Base-by-base conservation (phyloP, 2,888 invertebrate genomes). In the Acanthosepion lycidas region DNA sequence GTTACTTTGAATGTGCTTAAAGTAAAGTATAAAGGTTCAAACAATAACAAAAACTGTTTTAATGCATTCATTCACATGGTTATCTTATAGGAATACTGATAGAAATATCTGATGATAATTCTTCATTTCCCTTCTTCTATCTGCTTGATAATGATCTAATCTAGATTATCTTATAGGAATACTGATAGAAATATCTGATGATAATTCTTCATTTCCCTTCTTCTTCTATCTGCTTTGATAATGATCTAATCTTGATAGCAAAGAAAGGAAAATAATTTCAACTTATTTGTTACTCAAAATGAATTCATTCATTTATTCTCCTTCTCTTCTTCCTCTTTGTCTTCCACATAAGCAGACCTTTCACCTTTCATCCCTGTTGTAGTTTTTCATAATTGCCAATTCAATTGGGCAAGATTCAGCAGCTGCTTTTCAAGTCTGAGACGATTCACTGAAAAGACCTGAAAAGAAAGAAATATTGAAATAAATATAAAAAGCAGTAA, bases 341-440 rank as follows among this genome's bases (percentile, higher is more conserved):
- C 9, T 18, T 78, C 18, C 12, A 15, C 78, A n/a, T n/a, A 12
- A 9, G 15, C 78, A 15, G 1, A 33, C 78, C n/a, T 78, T 33
- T 33, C 15, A 9, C 78, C 15, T 3, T 3, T 18, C 78, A n/a
- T 33, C 78, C 8, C 23, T 23, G 5, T 15, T 78, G n/a, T 78
- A n/a, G 15, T 78, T 15, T 78, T 78, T 78, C 3, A n/a, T n/a
- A 78, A 78, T 78, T 15, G 78, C n/a, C 78, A 78, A 78, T 78
- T 78, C 6, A n/a, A 78, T 33, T 23, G 15, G n/a, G 12, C 78
- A 78, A n/a, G 78, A 78, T n/a, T 33, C 78, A 78, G 78, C 78
- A 78, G 78, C 78, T 78, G 78, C n/a, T 78, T 78, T 33, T 78
- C 78, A 78, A 78, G n/a, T 78, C 33, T n/a, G 78, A 78, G 78